Conservation (phyloP, 35 echinoderm and acorn worm species). For the Nesometra sesokonis region DNA sequence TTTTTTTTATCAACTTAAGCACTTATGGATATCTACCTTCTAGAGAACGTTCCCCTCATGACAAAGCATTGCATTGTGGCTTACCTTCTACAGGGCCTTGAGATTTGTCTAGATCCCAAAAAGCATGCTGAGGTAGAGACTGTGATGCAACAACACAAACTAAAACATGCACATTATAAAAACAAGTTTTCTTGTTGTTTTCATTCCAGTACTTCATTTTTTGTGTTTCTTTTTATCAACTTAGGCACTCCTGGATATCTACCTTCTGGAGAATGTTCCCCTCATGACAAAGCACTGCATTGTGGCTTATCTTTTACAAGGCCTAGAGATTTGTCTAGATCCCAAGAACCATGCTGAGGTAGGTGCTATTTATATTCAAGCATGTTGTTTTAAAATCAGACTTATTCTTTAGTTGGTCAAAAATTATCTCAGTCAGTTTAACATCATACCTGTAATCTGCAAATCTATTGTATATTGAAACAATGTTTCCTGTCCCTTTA, state of each 20-base stretch:
- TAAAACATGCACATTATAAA: too few species aligned
- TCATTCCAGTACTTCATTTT: too few species aligned
- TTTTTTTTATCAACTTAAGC: conserved; percentile 44
- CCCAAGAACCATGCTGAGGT: conserved; percentile 35
- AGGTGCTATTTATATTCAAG: not conserved
- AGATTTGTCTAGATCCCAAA: conserved; percentile 23
- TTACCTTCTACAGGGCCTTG: conserved; percentile 79
- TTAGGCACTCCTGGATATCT: conserved; percentile 88
- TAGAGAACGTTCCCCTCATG: conserved; percentile 71
- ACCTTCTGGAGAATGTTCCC: conserved; percentile 73
- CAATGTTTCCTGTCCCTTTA: not conserved
- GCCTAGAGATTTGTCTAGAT: conserved; percentile 41
- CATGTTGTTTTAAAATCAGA: too few species aligned
- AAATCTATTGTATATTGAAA: not conserved
- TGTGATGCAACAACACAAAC: too few species aligned
- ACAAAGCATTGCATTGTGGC: conserved; percentile 97
- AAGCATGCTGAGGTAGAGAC: conserved; percentile 37
- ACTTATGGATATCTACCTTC: conserved; percentile 75
- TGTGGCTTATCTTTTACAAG: conserved; percentile 88
- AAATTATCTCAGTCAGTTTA: too few species aligned
- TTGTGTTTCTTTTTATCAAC: conserved; percentile 8
- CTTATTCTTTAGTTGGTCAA: too few species aligned
- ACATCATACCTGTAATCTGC: not conserved
- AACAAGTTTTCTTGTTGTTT: too few species aligned
- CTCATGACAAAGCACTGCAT: conserved; percentile 88